Base-by-base conservation (phyloP, 1,140 invertebrate genomes). In the Trichonephila clavipes region DNA sequence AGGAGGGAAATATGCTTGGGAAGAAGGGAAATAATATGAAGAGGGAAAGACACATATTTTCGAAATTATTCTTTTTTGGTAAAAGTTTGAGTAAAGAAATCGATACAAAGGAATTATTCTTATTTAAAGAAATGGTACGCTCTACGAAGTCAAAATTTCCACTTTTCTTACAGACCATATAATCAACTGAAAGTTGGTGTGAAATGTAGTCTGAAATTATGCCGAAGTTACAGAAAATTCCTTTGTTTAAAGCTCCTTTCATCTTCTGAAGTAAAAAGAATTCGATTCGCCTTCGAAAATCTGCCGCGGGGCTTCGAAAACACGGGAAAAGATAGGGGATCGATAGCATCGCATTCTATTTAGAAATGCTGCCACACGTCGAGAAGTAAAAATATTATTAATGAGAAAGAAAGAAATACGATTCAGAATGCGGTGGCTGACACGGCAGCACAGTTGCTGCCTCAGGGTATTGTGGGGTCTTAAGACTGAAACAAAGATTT, bases 361-460 rank as follows among this genome's bases (percentile, higher is more conserved):
- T 88, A 40, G 59, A 88, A 64, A 6, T 34, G 61, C n/a, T 88
- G 86, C 86, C 86, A 88, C 86, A 59, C 51, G 59, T 6, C 28
- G 58, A 62, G 10, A 88, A 62, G 59, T 88, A 64, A 88, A 88
- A 88, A 88, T 88, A 88, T 88, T 88, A 64, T 88, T 88, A 88
- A 88, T 88, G 86, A 88, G 86, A 89, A 59, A 24, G 58, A 89
- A 64, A 89, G 34, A 89, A 51, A 89, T 14, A 64, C 82, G 28
- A 64, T 89, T 89, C 69, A n/a, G 66, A 89, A 62, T 88, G 64
- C 86, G 18, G 40, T 59, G 44, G 86, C 86, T 88, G 86, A 88
- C 51, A 64, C 61, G 61, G 83, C 58, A 16, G 61, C 59, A 66
- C 34, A 64, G 28, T 34, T 64, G 24, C 19, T 18, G 61, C 86